Base-by-base conservation (phyloP, 2,888 invertebrate species). In the Pseudoips prasinana region DNA sequence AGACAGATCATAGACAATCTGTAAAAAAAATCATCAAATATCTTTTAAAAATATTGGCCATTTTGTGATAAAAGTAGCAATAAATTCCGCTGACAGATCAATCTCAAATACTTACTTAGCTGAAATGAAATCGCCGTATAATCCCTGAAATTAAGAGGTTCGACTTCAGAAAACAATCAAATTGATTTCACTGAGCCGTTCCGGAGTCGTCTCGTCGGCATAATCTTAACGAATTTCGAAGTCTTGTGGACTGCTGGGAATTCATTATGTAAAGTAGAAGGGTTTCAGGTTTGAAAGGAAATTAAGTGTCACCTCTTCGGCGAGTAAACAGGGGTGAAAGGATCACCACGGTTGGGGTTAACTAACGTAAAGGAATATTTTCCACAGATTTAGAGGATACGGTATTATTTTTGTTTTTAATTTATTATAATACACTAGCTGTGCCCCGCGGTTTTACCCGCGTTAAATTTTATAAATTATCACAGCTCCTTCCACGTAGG, bases 231-330 rank as follows among this genome's bases (percentile, higher is more conserved):
- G 58, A 67, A 70, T 67, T 70, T 59, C 51, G 58, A 58, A 66
- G 52, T 46, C 42, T 39, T 54, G 48, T 34, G 46, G 53, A 44
- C 47, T 58, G 40, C 41, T 34, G 55, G 53, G 57, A 65, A 65
- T 71, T 66, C 70, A 78, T 76, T 77, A 80, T 73, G 77, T 65
- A 73, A 74, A 73, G 67, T 69, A 61, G 62, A 65, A 66, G 64
- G 58, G 64, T 49, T 57, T 44, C 34, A 35, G 29, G 17, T 32
- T 35, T 25, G 69, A 66, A 75, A 68, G 51, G 73, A 70, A 73
- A 77, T 71, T 68, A 70, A 78, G 77, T 73, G 73, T 70, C 70
- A 66, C 70, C 68, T 63, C 46, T 46, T 40, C 29, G 53, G 54
- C 40, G 49, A 39, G 56, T 57, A 67, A 67, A 70, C 64, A 69